Percentiles rank a stretch among this genome's conserved stretches.
Conservation (phyloP, 2,888 invertebrate species). For the Carcina quercana region DNA sequence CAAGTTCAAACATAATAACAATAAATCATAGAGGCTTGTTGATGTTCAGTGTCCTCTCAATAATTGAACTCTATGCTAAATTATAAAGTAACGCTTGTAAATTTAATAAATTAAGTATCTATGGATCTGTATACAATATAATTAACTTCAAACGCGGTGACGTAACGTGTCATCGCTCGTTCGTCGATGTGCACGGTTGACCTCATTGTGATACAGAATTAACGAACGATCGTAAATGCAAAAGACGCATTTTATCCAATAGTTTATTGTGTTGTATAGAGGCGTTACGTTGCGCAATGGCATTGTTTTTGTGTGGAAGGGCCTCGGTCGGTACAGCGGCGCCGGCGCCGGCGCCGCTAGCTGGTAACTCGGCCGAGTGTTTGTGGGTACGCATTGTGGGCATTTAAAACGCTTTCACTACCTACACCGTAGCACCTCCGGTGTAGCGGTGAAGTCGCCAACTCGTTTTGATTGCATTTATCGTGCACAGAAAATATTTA, state of each 20-base stretch:
- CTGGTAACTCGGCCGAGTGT: conserved; percentile 42
- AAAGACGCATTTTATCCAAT: no score
- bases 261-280: no score
- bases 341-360: no score
- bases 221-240: conserved; percentile 14
- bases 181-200: conserved; percentile 28
- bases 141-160: no score
- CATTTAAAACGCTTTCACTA: conserved; percentile 67
- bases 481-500: no score
- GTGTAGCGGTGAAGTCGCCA: conserved; percentile 26
- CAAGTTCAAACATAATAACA: no score
- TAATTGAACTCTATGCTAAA: no score
- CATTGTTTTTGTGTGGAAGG: conserved; percentile 26
- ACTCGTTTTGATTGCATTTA: conserved; percentile 32
- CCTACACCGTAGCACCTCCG: conserved; percentile 24
- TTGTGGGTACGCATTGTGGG: conserved; percentile 47
- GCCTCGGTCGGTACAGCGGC: conserved; percentile 24
- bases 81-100: no score
- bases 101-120: no score
- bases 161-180: conserved; percentile 23
- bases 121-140: no score
- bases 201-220: conserved; percentile 28
- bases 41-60: no score
- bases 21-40: no score
- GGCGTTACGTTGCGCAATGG: conserved; percentile 26